Evolutionary conservation across 2,113 vertebrate species (phyloP).

Genomic region (Pristiophorus japonicus): DNA sequence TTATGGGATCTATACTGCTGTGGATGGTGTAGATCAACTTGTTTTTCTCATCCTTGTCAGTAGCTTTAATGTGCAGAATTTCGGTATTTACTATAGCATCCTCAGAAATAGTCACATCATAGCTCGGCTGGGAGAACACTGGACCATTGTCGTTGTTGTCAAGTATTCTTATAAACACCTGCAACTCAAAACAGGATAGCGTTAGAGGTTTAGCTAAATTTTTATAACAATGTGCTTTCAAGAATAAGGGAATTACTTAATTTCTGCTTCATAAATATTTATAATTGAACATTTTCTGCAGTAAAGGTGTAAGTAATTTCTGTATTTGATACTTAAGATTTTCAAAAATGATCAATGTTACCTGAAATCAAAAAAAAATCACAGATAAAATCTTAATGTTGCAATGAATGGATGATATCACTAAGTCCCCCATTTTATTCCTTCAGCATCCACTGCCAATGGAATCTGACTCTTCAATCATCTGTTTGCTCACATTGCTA

Average conservation of each 20-base stretch:
- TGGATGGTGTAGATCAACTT: slow-evolving; percentile 80
- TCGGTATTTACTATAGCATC: slow-evolving; percentile 81
- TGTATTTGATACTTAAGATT: not conserved
- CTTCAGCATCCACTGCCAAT: not conserved
- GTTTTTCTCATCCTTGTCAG: slow-evolving; percentile 83
- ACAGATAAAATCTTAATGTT: not conserved
- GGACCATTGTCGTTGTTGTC: slow-evolving; percentile 94
- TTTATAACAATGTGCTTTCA: not conserved
- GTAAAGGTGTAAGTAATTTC: not conserved
- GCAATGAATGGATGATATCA: not conserved
- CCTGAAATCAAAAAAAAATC: not conserved
- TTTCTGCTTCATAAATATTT: not conserved
- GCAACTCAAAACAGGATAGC: slow-evolving; percentile 40
- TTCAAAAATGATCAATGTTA: not conserved
- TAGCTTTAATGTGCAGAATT: slow-evolving; percentile 84
- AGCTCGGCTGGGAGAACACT: slow-evolving; percentile 80
- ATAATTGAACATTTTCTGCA: not conserved
- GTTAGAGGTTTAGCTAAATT: slow-evolving; percentile 31
- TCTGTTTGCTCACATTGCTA: not conserved
- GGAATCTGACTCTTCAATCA: not conserved
- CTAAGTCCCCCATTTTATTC: not conserved
- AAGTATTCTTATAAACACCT: slow-evolving; percentile 85
- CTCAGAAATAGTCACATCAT: slow-evolving; percentile 83
- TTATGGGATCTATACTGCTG: slow-evolving; percentile 80
- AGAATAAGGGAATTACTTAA: not conserved